These are phyloP conservation scores for Muscidifurax raptorellus DNA, from an alignment of 1,140 invertebrate genomes.

Conservation along the genomic window DNA sequence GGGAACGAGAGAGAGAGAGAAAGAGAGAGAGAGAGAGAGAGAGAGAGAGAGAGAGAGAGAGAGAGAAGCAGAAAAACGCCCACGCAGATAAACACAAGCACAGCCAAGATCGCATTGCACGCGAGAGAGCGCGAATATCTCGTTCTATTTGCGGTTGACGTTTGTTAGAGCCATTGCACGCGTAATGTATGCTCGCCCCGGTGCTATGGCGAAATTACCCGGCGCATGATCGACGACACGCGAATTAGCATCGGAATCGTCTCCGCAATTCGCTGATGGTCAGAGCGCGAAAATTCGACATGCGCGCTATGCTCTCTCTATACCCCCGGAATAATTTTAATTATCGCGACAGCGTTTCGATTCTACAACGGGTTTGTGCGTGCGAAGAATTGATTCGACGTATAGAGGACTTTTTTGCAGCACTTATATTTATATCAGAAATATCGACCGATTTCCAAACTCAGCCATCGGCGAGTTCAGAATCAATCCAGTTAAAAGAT, in stretches of 20 bases:
- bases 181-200: conserved; percentile 35
- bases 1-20: neutral
- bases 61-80: neutral
- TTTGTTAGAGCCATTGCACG: conserved; percentile 45
- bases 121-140: conserved; percentile 19
- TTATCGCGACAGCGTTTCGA: neutral
- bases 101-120: neutral
- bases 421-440: no score
- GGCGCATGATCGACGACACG: conserved; percentile 48
- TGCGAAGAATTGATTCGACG: no score
- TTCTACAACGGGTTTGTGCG: neutral
- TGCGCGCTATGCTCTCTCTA: neutral
- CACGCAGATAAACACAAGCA: neutral
- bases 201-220: conserved; percentile 41
- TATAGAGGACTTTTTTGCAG: no score
- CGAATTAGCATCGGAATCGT: conserved; percentile 46
- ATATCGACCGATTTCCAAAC: no score
- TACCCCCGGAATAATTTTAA: conserved; percentile 8
- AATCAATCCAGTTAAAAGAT: no score
- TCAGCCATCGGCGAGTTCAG: no score
- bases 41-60: conserved; percentile 1
- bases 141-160: conserved; percentile 52
- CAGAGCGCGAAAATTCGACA: conserved; percentile 26
- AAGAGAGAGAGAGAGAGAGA: conserved; percentile 10
- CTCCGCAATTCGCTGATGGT: conserved; percentile 33